Conservation (phyloP, 2,888 invertebrate species). For the Lithophane leautieri region DNA sequence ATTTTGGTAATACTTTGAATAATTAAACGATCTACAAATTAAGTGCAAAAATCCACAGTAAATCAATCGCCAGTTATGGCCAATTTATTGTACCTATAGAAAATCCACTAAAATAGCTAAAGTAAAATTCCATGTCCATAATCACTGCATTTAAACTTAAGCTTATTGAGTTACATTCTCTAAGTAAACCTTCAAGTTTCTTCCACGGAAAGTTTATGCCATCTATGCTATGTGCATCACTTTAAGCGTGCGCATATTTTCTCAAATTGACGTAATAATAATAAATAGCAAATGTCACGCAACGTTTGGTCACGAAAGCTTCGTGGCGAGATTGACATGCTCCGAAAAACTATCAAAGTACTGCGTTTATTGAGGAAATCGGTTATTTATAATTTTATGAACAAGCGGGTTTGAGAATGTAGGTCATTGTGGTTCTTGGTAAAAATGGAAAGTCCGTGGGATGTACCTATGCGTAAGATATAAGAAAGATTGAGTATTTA, state of each 20-base stretch:
- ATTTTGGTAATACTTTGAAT: neutral
- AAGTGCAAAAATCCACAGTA: neutral
- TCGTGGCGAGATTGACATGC: conserved; percentile 42
- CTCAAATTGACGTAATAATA: conserved; percentile 58
- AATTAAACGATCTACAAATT: neutral
- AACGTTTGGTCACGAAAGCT: conserved; percentile 57
- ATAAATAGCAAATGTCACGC: conserved; percentile 59
- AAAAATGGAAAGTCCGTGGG: conserved; percentile 50
- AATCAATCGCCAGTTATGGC: neutral
- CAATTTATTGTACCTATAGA: neutral
- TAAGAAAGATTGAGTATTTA: conserved; percentile 19
- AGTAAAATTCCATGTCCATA: conserved; percentile 5
- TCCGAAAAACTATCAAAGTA: conserved; percentile 58
- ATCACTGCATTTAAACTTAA: conserved; percentile 9
- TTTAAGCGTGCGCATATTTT: conserved; percentile 57
- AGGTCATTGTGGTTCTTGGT: conserved; percentile 39
- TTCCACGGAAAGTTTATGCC: conserved; percentile 13
- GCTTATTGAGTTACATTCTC: conserved; percentile 16
- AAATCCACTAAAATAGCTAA: conserved; percentile 2
- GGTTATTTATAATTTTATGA: conserved; percentile 56
- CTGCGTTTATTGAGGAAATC: conserved; percentile 57
- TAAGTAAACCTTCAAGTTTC: conserved; percentile 38
- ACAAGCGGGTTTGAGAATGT: conserved; percentile 32
- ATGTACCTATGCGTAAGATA: conserved; percentile 18
- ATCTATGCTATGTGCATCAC: conserved; percentile 17